Evolutionary conservation across 2,888 invertebrate genomes (phyloP), one percentile per base, ranked within the genome.

Genomic region (Drosophila affinis): DNA sequence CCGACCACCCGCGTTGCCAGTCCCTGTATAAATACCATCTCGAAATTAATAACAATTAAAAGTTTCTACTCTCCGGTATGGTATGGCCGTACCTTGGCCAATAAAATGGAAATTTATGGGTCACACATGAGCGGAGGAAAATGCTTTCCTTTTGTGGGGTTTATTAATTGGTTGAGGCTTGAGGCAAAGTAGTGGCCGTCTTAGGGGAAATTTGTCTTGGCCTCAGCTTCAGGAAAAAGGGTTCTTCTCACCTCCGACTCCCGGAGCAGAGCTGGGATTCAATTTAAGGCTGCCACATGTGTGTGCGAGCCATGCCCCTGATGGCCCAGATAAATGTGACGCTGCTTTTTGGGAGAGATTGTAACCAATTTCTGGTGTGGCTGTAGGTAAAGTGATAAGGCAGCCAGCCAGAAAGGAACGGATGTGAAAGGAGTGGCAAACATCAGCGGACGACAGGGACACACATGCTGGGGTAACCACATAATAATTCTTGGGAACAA

Each of bases 401-500:
- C 52, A 46, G 45, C 63, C 34, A 5, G 45, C 9, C 48, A 45
- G 44, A 17, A 9, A 29, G 59, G 44, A 17, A 9, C 21, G 59
- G 59, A 32, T 53, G 59, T 58, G 72, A 59, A 29, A 29, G 29
- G 29, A 29, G 64, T 65, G 63, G 56, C 48, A 44, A 49, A 12
- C 32, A 32, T 32, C 32, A 54, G 48, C 32, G 57, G 48, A 59
- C 45, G 45, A 48, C 57, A 54, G 57, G 58, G 49, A 46, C 69
- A 60, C 60, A 62, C 62, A 62, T 63, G 68, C 62, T 87, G 82
- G 77, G 90, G n/a, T 39, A 91, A 90, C 90, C 91, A 89, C 91
- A 91, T 87, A 83, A 83, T 83, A 83, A 83, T 90, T 90, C 89
- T 91, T 82, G 81, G 89, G 90, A 89, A 82, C 89, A 87, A 81